These are phyloP conservation scores for Stratiomys singularior DNA, from an alignment of 2,888 invertebrate genomes.

Conservation along the genomic window DNA sequence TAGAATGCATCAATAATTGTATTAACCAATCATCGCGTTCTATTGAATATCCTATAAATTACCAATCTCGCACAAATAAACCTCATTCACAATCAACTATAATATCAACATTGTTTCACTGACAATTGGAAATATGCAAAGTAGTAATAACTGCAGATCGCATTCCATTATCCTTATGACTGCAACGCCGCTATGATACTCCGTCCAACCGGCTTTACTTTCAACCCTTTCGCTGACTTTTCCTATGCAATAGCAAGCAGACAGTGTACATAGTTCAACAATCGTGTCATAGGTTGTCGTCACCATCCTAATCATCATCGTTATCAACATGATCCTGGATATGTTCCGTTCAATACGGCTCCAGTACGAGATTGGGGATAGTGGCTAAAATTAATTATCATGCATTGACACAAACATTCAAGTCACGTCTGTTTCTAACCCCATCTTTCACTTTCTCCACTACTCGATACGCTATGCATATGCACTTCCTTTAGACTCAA, in stretches of 20 bases:
- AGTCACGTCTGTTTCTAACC: constrained; percentile 13
- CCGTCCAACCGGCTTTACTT: not conserved
- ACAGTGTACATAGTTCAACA: too few relatives aligned
- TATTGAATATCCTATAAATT: too few relatives aligned
- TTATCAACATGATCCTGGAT: too few relatives aligned
- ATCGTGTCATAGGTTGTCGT: too few relatives aligned
- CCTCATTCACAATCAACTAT: too few relatives aligned
- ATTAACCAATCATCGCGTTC: too few relatives aligned
- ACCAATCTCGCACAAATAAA: too few relatives aligned
- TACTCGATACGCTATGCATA: not conserved
- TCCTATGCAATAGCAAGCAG: too few relatives aligned
- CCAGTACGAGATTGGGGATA: not conserved
- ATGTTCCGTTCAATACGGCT: too few relatives aligned
- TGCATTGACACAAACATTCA: not conserved
- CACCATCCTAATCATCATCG: too few relatives aligned
- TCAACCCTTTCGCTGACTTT: not conserved
- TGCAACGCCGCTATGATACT: not conserved
- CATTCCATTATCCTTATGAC: constrained; percentile 14
- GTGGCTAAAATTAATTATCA: constrained; percentile 21
- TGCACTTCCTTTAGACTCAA: not conserved
- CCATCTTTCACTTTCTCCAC: constrained; percentile 7
- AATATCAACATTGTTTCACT: not conserved
- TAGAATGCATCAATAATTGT: too few relatives aligned
- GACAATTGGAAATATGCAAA: constrained; percentile 24
- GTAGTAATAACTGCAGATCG: not conserved